Base-by-base conservation (phyloP, 30 jellyfish, hydroid and myxozoan genomes). In the Chrysaora quinquecirrha region DNA sequence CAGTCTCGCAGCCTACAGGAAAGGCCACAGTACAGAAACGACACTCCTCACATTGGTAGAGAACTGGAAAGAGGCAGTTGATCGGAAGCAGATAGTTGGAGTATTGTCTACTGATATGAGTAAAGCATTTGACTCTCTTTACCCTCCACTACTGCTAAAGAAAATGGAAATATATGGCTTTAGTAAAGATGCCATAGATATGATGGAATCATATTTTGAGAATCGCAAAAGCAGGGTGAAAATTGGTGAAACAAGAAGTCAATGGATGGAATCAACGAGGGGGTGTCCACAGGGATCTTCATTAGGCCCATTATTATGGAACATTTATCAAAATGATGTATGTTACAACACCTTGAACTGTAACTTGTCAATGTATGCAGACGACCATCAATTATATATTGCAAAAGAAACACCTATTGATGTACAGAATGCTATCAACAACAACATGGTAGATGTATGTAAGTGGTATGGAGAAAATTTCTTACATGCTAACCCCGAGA, bases 231-330 rank as follows among this genome's bases (percentile, higher is more conserved):
- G 35, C 62, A 33, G 89, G 35, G 80, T 78, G 70, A 31, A 78
- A 72, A 70, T 78, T 23, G 80, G 72, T 7, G 80, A 78, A 56
- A 38, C 71, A 58, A 78, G 30, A 64, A 58, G 89, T 58, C 24
- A 2, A 78, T 78, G 80, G 89, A 78, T 29, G 73, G 62, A 23
- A 61, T 22, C 80, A 0, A 71, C 60, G 22, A 78, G 89, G 62
- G 80, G 89, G 62, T 78, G 80, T 34, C 89, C 80, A 43, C 89
- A 78, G 58, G 80, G 80, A 29, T 78, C 89, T 33, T 78, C 80
- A 20, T 72, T 78, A 4, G 54, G 89, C 58, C 89, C 89, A 58
- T 72, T 78, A 0, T 72, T 79, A 63, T 79, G 70, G 82, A 79
- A 79, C 33, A 79, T 65, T 75, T 64, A 64, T 66, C 90, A 63